Percentiles rank a stretch among this genome's conserved stretches.
Conservation (phyloP, 2,113 vertebrate species). For the Pao palembangensis region DNA sequence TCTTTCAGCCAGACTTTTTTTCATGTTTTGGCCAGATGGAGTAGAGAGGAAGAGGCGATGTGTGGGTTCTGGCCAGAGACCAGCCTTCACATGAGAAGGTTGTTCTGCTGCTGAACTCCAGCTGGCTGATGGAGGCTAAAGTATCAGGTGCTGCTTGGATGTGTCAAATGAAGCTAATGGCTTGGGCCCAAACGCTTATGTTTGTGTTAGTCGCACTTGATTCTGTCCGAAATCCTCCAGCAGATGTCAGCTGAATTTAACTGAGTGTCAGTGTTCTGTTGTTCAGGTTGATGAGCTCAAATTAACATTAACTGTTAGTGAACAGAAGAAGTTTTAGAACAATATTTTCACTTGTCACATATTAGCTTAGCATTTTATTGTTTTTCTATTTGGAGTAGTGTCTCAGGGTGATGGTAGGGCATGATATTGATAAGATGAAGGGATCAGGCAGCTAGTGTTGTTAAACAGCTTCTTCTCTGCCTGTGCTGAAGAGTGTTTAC, state of each 20-base stretch:
- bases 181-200: neutral
- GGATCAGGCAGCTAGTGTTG: neutral
- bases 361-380: neutral
- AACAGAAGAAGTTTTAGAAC: too few species aligned
- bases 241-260: neutral
- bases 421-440: neutral
- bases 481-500: slow-evolving; percentile 8
- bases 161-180: slow-evolving; percentile 1
- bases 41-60: neutral
- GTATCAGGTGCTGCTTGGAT: slow-evolving; percentile 16
- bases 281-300: too few species aligned
- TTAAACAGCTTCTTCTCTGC: neutral
- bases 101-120: slow-evolving; percentile 12
- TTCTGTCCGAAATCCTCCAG: neutral
- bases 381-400: too few species aligned
- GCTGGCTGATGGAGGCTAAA: slow-evolving; percentile 6
- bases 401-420: neutral
- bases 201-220: too few species aligned
- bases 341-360: neutral
- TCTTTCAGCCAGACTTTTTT: neutral
- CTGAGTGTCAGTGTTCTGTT: neutral
- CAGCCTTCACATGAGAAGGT: slow-evolving; percentile 1
- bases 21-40: neutral
- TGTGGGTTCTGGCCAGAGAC: slow-evolving; percentile 13
- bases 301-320: too few species aligned